Evolutionary conservation across 2,113 vertebrate genomes (phyloP), one percentile per base, ranked within the genome.

Genomic region (Hypocryptadius cinnamomeus): DNA sequence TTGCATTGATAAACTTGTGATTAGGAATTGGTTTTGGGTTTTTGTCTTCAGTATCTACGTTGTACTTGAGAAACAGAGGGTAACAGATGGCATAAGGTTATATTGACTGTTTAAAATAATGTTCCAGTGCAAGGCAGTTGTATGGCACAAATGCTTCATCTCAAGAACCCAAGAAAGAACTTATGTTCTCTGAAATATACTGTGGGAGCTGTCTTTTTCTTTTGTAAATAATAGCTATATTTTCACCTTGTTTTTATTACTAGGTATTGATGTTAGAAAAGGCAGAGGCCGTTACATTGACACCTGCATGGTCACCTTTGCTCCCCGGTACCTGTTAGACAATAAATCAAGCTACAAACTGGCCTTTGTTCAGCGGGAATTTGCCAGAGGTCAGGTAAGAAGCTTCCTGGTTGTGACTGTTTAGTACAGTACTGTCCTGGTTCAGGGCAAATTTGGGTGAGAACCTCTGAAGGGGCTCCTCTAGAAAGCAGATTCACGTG

Each of bases 181-280:
- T 64, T 50, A 4, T 18, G 6, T 51, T 78, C 17, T 15, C 16
- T 77, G 22, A 73, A 77, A 40, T 65, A 12, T 0, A 24, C 81
- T 74, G 50, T 81, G 33, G 60, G 42, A 88, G 18, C 22, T 60
- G 27, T 39, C 56, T 83, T 76, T 79, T 59, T 73, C 40, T 80
- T 25, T 57, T 57, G 48, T 63, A 50, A 78, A 30, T 30, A 70
- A 63, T 4, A 54, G 31, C 89, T 89, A 47, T 42, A 24, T 61
- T 48, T 92, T 82, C 42, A 59, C 69, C 56, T 92, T 91, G 56
- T 17, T 95, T 88, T 91, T 72, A 3, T 92, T 72, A 22, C 70
- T 68, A 99, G 99, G 99, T 39, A 99, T 99, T 83, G 99, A 98
- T 87, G 98, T 99, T 73, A 98, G 98, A 68, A 99, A 99, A 96